Evolutionary conservation across 2,797 vertebrate genomes (phyloP).

Genomic region (Menidia menidia): DNA sequence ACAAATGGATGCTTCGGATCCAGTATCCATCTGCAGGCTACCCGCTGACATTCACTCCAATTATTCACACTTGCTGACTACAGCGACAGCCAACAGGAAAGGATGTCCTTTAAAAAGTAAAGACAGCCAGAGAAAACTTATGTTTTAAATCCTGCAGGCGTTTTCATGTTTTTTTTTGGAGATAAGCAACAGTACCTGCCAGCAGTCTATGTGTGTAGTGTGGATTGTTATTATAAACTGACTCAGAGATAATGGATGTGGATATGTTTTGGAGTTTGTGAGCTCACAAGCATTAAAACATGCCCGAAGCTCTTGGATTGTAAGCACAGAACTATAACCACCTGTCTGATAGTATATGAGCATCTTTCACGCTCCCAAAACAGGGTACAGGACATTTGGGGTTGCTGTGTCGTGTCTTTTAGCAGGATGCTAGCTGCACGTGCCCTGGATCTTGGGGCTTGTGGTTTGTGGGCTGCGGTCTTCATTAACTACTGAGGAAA

Average conservation of each 20-base stretch:
- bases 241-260: conserved; percentile 44
- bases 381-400: not conserved
- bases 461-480: not conserved
- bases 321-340: not conserved
- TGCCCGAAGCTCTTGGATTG: not conserved
- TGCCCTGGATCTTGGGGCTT: not conserved
- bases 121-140: conserved; percentile 61
- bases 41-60: conserved; percentile 80
- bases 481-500: not conserved
- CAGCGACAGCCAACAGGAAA: conserved; percentile 71
- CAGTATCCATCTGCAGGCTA: conserved; percentile 67
- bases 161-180: conserved; percentile 47
- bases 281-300: conserved; percentile 10
- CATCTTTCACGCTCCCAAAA: not conserved
- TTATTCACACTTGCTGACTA: conserved; percentile 77
- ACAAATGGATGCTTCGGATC: conserved; percentile 63
- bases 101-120: conserved; percentile 76
- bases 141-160: conserved; percentile 55
- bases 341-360: not conserved
- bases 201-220: conserved; percentile 4
- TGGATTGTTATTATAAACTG: conserved; percentile 30
- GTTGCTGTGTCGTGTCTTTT: not conserved
- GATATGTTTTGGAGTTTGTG: conserved; percentile 19
- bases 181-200: conserved; percentile 36
- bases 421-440: not conserved